Evolutionary conservation across 92 coral and sea anemone genomes (phyloP).

Genomic region (Parazoanthus atlanticus): DNA sequence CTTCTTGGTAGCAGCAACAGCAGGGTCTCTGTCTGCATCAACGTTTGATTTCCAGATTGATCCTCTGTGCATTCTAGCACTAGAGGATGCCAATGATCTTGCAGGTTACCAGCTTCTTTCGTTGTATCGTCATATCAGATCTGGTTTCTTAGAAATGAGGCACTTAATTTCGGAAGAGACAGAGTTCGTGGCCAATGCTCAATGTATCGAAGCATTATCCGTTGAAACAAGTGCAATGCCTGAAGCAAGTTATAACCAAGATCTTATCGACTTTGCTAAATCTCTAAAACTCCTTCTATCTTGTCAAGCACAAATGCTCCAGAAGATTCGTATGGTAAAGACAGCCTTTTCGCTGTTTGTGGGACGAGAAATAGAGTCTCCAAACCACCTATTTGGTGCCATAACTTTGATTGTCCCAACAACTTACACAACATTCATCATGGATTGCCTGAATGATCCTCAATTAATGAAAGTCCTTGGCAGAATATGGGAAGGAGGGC

Average conservation of each 20-base stretch:
- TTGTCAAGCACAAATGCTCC: not conserved
- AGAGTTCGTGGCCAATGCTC: not conserved
- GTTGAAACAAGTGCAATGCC: not conserved
- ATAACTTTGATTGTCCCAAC: not conserved
- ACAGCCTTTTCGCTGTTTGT: not conserved
- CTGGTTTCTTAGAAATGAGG: not conserved
- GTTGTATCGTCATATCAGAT: not conserved
- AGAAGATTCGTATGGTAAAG: not conserved
- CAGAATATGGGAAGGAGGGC: not conserved
- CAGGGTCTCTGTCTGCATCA: conserved; percentile 20
- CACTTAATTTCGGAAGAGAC: not conserved
- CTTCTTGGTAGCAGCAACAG: conserved; percentile 5
- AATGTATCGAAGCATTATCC: not conserved
- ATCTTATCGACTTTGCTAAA: not conserved
- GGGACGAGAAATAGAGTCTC: not conserved
- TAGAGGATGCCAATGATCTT: not conserved
- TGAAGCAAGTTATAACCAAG: not conserved
- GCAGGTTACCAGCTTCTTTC: conserved; percentile 7
- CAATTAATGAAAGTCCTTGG: not conserved
- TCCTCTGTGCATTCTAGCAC: not conserved
- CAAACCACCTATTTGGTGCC: not conserved
- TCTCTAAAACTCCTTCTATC: not conserved
- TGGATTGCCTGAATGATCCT: conserved; percentile 1
- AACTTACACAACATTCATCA: not conserved
- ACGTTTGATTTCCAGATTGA: conserved; percentile 3